Percentiles rank a stretch among this genome's conserved stretches.
phyloP scores from a whole-genome alignment of 53 echinoderm and acorn worm genomes.

The Actinopyga echinites region DNA sequence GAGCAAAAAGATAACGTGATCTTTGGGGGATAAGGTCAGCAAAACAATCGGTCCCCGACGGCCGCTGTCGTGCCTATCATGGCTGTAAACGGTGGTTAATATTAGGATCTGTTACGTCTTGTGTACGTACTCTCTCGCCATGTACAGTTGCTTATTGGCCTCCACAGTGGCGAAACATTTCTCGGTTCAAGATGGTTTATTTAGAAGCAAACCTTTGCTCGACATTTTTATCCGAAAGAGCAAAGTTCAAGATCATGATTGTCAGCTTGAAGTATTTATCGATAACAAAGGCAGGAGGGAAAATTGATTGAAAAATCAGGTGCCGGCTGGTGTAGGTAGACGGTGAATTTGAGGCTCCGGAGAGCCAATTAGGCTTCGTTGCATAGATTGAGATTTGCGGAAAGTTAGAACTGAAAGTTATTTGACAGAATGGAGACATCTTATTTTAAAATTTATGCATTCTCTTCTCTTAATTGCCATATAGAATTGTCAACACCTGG shows the following conservation, averaged over 20 bases:
- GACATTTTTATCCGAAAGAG: slow-evolving; percentile 39
- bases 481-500: too few relatives aligned
- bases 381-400: too few relatives aligned
- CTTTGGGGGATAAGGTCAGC: slow-evolving; percentile 29
- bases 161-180: slow-evolving; percentile 10
- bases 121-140: neutral
- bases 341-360: too few relatives aligned
- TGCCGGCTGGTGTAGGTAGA: neutral
- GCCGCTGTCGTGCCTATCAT: slow-evolving; percentile 1
- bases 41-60: slow-evolving; percentile 16
- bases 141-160: too few relatives aligned
- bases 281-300: slow-evolving; percentile 30
- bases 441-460: too few relatives aligned
- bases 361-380: too few relatives aligned
- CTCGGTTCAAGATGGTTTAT: slow-evolving; percentile 38
- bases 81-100: slow-evolving; percentile 8
- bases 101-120: neutral
- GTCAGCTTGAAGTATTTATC: slow-evolving; percentile 42
- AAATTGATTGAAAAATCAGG: slow-evolving; percentile 42
- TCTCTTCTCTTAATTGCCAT: too few relatives aligned
- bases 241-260: slow-evolving; percentile 44
- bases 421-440: neutral
- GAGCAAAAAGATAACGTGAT: slow-evolving; percentile 16
- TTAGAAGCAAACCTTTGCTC: slow-evolving; percentile 36
- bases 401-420: neutral